Evolutionary conservation across 2,113 vertebrate species (phyloP), one percentile per base, ranked within the genome.

Genomic region (Cyanocitta stelleri): DNA sequence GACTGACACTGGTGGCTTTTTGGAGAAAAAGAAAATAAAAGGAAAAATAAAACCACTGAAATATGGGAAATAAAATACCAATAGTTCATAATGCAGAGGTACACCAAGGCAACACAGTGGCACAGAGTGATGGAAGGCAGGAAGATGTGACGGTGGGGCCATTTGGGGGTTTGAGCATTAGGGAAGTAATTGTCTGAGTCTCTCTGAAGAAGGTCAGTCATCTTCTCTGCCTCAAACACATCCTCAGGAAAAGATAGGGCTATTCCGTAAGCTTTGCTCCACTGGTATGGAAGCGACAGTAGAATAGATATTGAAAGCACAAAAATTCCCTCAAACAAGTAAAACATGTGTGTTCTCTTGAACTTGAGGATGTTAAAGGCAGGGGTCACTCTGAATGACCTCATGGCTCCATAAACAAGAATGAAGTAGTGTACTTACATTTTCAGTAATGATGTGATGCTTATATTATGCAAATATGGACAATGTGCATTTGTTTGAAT

Each of bases 71-170:
- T 63, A 48, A 83, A 85, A 80, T 33, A 41, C 9, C 21, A 37
- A 3, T 35, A 68, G 10, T 46, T 93, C 10, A 43, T 44, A 24
- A 37, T 21, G 64, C 44, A 51, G 88, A 56, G 49, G 43, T 62
- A 11, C 16, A 33, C 11, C 1, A 1, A n/a, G 6, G 13, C 8
- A 1, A 30, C 17, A n/a, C 3, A 13, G 44, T 16, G 46, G n/a
- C 37, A n/a, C 27, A 62, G 69, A 43, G 59, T 4, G 39, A 48
- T 55, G 33, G 55, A 73, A 89, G 67, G 74, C 32, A 79, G 89
- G 66, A 77, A 37, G 27, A 62, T 3, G 27, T 2, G 30, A 11
- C 39, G 37, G 35, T 19, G 58, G 63, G 86, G 30, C 44, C 71
- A 58, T 58, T 39, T 63, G 20, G 16, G 27, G 26, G 4, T 33